These are phyloP conservation scores for Gavialis gangeticus DNA, from an alignment of 2,113 vertebrate species.

Conservation along the genomic window DNA sequence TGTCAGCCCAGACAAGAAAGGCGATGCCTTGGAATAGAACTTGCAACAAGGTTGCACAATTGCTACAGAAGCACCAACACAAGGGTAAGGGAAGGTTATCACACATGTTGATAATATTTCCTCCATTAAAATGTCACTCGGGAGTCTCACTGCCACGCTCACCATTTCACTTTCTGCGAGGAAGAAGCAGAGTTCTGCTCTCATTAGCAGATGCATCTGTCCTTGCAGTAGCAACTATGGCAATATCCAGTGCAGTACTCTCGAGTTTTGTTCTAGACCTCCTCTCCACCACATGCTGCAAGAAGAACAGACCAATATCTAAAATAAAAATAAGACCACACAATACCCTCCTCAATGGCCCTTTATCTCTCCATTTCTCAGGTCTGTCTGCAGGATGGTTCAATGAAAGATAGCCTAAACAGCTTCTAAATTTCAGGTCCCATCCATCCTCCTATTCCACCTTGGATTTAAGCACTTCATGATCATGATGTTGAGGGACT, in stretches of 20 bases:
- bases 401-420: too few species aligned
- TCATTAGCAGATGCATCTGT: not conserved
- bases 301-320: fast-evolving
- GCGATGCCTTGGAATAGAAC: not conserved
- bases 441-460: too few species aligned
- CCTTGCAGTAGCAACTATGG: fast-evolving
- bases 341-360: fast-evolving
- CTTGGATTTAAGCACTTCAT: too few species aligned
- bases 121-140: not conserved
- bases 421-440: too few species aligned
- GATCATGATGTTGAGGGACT: too few species aligned
- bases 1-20: not conserved
- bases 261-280: not conserved
- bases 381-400: fast-evolving
- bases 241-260: fast-evolving
- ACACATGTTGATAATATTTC: not conserved
- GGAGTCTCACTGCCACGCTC: not conserved
- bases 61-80: not conserved
- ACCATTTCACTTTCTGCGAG: not conserved
- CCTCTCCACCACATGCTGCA: not conserved
- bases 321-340: not conserved
- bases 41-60: not conserved
- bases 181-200: too few species aligned
- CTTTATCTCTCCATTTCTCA: not conserved
- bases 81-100: fast-evolving